Base-by-base conservation (phyloP, 2,888 invertebrate genomes). In the Micoletzkya japonica region DNA sequence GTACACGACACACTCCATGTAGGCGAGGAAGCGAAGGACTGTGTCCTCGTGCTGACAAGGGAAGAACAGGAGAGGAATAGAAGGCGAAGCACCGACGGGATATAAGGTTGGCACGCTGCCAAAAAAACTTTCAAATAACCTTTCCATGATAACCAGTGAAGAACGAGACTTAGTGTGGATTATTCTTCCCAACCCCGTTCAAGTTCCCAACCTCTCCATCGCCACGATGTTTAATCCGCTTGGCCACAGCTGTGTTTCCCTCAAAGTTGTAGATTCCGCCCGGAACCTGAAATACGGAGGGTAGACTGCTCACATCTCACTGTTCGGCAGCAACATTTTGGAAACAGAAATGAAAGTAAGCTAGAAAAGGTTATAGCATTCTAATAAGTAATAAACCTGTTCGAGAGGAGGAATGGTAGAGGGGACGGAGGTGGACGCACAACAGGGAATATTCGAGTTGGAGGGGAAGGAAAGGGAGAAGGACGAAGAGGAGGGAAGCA, bases 191-290 rank as follows among this genome's bases (percentile, higher is more conserved):
- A n/a, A n/a, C n/a, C n/a, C n/a, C n/a, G n/a, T n/a, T n/a, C n/a
- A n/a, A n/a, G n/a, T n/a, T 7, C 26, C 54, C 30, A 24, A 59
- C 59, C 34, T 26, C 30, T 24, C 37, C 59, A 59, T 59, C 59
- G 7, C 59, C 59, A 24, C 24, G 3, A 20, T 59, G 59, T 59
- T 59, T 59, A 37, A 26, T 59, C 59, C 39, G 28, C 39, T 59
- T 59, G 14, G 59, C 59, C 10, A 30, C 37, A n/a, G 14, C 17
- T 24, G 59, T 59, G 20, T 59, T 39, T 4, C 28, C 59, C 2
- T 59, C 59, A 10, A 14, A n/a, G n/a, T 26, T 24, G 34, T 39
- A 26, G 10, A 7, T 17, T 37, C 39, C 24, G 28, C 39, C 4
- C n/a, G n/a, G n/a, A n/a, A n/a, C n/a, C n/a, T n/a, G n/a, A n/a